These are phyloP conservation scores for Thunnus thynnus DNA, from an alignment of 2,113 vertebrate genomes.

Conservation along the genomic window DNA sequence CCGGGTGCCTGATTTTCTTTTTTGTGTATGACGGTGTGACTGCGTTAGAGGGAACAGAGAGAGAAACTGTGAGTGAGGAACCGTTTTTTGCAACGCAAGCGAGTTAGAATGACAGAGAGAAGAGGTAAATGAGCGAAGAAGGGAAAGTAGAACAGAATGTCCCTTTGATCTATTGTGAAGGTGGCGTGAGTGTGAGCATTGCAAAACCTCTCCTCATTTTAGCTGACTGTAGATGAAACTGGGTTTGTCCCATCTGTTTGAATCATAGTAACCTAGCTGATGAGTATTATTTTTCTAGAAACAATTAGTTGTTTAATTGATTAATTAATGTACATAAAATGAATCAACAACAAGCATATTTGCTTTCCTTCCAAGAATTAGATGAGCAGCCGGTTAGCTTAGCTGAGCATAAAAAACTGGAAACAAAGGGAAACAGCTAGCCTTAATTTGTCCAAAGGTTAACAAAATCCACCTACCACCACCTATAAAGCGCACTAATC, in stretches of 20 bases:
- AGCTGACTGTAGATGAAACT: not conserved
- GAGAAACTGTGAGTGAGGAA: constrained; percentile 29
- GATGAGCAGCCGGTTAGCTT: not conserved
- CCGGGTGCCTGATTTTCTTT: constrained; percentile 21
- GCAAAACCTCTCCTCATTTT: not conserved
- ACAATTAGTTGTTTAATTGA: not conserved
- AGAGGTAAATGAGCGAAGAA: not conserved
- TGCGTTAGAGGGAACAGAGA: constrained; percentile 14
- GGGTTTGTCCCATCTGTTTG: not conserved
- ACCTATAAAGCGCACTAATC: not conserved
- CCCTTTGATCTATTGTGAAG: constrained; percentile 13
- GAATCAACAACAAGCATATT: no score
- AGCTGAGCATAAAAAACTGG: not conserved
- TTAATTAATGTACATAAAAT: no score
- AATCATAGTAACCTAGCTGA: not conserved
- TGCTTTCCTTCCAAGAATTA: no score
- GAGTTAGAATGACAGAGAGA: not conserved
- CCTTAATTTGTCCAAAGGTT: no score
- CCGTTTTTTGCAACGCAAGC: constrained; percentile 1
- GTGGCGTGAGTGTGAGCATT: not conserved
- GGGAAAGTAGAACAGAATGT: constrained; percentile 25
- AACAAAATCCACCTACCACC: not conserved
- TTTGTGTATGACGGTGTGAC: constrained; percentile 19
- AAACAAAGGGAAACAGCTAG: not conserved
- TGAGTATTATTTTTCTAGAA: not conserved